Conservation (phyloP, 2,888 invertebrate species). For the Xylophagus ater region DNA sequence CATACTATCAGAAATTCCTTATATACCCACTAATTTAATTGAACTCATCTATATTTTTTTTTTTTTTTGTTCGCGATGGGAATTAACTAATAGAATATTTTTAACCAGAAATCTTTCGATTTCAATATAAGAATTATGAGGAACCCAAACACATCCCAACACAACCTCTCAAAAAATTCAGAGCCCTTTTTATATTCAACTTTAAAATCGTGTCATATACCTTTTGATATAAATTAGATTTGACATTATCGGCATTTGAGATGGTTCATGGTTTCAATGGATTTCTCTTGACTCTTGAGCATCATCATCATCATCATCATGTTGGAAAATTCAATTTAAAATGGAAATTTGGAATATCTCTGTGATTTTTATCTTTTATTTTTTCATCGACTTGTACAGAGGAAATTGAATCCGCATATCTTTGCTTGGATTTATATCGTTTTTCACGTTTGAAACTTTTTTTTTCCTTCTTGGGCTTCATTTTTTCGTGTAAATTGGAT, state of each 20-base stretch:
- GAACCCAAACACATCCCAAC: neutral
- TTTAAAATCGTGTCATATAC: conserved; percentile 7
- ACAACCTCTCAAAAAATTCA: neutral
- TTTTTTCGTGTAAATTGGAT: too few relatives aligned
- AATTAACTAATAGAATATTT: neutral
- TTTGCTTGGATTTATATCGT: too few relatives aligned
- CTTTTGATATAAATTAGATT: conserved; percentile 23
- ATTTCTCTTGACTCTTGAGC: conserved; percentile 2
- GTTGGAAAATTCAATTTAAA: conserved; percentile 30
- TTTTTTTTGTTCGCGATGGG: neutral
- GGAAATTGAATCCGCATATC: too few relatives aligned
- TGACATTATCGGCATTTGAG: conserved; percentile 25
- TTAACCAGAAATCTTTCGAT: neutral
- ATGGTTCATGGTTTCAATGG: conserved; percentile 18
- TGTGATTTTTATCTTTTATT: conserved; percentile 12
- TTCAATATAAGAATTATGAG: neutral
- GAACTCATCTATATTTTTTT: too few relatives aligned
- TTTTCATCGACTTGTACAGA: too few relatives aligned
- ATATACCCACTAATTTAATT: too few relatives aligned
- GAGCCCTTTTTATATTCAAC: conserved; percentile 2
- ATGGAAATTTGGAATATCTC: conserved; percentile 29
- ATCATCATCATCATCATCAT: neutral
- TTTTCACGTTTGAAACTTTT: too few relatives aligned
- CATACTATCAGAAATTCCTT: too few relatives aligned
- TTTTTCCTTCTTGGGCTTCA: too few relatives aligned